Conservation (phyloP, 1,140 invertebrate species). For the Steinernema feltiae region DNA sequence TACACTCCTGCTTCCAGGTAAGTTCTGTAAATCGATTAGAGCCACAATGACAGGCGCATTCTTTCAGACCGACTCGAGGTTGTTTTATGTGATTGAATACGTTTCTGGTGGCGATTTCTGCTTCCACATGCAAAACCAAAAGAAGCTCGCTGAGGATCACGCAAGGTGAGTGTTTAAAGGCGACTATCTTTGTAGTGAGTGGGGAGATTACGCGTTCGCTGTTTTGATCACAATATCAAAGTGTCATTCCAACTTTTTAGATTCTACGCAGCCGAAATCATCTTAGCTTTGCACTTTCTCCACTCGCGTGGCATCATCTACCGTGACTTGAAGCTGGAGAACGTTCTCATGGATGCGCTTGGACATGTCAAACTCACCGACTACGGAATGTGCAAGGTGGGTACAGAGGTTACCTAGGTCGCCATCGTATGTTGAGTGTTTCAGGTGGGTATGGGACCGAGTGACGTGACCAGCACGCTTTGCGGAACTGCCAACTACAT, state of each 20-base stretch:
- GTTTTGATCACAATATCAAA: no score
- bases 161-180: constrained; percentile 70
- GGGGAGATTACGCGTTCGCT: no score
- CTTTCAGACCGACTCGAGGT: constrained; percentile 66
- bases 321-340: constrained; percentile 93
- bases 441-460: constrained; percentile 72
- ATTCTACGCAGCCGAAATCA: constrained; percentile 98
- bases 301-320: constrained; percentile 76
- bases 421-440: constrained; percentile 17
- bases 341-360: constrained; percentile 93
- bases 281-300: constrained; percentile 92
- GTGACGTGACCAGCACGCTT: constrained; percentile 76
- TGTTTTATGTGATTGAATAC: constrained; percentile 99
- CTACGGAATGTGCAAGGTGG: constrained; percentile 87
- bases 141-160: constrained; percentile 86
- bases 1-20: constrained; percentile 97
- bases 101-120: constrained; percentile 98
- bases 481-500: constrained; percentile 99
- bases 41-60: constrained; percentile 66
- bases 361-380: constrained; percentile 97
- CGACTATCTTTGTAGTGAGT: no score
- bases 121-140: constrained; percentile 98
- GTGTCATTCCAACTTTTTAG: constrained; percentile 60
- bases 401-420: no score
- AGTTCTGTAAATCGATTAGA: constrained; percentile 16